A percentile compares a stretch with the other conserved stretches of the same genome.
Evolutionary conservation across 2,888 invertebrate species (phyloP).

Genomic region (Molanna angustata): DNA sequence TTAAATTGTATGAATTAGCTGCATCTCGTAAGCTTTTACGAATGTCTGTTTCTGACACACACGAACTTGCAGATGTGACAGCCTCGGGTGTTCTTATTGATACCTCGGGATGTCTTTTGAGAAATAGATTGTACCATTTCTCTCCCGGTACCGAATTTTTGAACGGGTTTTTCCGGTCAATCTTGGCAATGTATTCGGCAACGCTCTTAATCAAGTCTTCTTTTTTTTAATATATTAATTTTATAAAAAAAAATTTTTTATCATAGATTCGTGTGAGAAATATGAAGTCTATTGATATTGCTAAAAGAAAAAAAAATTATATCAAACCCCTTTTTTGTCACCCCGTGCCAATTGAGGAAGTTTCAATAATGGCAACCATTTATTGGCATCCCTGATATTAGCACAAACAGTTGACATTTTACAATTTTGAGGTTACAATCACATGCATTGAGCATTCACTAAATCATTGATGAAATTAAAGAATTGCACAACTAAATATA

Average conservation of each 20-base stretch:
- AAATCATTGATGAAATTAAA: background rate
- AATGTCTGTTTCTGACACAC: conserved; percentile 3
- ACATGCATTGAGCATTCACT: background rate
- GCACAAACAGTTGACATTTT: too few species aligned
- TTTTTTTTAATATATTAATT: background rate
- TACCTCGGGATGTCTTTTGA: background rate
- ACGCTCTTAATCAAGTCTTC: background rate
- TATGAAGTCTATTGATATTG: too few species aligned
- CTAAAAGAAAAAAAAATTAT: too few species aligned
- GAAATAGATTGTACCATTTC: background rate
- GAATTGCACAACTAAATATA: background rate
- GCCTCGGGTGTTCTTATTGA: background rate
- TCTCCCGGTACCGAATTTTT: background rate
- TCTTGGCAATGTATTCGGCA: background rate
- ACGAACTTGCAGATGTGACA: background rate
- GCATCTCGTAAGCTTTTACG: background rate
- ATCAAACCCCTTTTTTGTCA: too few species aligned
- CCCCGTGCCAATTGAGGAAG: too few species aligned
- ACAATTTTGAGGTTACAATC: too few species aligned
- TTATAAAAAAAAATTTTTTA: too few species aligned
- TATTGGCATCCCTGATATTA: too few species aligned
- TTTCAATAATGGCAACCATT: too few species aligned
- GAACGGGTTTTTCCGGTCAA: background rate
- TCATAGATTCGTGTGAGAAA: too few species aligned
- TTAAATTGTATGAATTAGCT: background rate